Conservation (phyloP, 2,888 invertebrate genomes). For the Orthosia gothica region DNA sequence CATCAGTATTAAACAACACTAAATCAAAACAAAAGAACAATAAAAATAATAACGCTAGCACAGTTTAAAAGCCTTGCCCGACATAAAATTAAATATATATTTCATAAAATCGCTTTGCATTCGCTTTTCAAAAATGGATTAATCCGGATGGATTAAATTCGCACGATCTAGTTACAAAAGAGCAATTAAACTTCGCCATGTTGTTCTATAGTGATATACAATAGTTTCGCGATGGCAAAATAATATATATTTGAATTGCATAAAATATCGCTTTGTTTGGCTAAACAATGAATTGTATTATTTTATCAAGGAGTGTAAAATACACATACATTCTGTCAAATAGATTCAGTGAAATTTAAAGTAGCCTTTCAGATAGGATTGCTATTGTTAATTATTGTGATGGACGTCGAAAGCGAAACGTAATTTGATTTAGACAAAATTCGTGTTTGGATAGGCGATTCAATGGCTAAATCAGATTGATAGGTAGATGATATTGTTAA, state of each 20-base stretch:
- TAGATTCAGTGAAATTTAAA: not conserved
- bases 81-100: not conserved
- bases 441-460: not conserved
- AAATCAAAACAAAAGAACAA: not conserved
- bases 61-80: not conserved
- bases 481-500: no score
- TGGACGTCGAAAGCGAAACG: no score
- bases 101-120: slow-evolving; percentile 20
- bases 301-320: not conserved
- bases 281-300: not conserved
- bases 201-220: not conserved
- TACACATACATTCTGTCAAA: not conserved
- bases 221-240: slow-evolving; percentile 17
- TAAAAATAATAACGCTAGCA: not conserved
- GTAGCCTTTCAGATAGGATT: not conserved
- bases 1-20: not conserved
- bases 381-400: not conserved
- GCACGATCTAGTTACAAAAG: slow-evolving; percentile 4
- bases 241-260: not conserved
- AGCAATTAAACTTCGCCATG: not conserved
- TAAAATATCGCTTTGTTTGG: not conserved
- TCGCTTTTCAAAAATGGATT: slow-evolving; percentile 4
- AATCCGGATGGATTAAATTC: not conserved
- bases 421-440: not conserved
- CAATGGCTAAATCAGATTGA: not conserved